Evolutionary conservation across 2,113 vertebrate species (phyloP).

Genomic region (Lepus americanus): DNA sequence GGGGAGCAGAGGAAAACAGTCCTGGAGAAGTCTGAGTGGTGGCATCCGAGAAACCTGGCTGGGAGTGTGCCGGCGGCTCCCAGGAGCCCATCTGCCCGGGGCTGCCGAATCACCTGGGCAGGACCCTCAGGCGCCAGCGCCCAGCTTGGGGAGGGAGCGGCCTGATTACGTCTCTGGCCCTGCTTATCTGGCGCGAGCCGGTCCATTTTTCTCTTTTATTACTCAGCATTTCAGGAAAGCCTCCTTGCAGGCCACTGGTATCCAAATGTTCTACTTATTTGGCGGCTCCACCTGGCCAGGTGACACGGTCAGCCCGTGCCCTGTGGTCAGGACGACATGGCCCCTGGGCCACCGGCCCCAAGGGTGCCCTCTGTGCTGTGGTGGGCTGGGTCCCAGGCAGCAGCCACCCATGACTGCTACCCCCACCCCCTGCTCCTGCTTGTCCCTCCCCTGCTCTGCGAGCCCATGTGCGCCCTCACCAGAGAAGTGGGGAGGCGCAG

Average conservation of each 20-base stretch:
- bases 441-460: neutral
- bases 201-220: slow-evolving; percentile 28
- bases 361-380: too few species aligned
- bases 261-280: neutral
- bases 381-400: neutral
- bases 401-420: fast-evolving
- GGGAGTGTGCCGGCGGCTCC: too few species aligned
- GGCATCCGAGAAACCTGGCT: too few species aligned
- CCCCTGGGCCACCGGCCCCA: too few species aligned
- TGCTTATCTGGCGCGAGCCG: neutral
- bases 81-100: too few species aligned
- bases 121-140: neutral
- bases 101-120: neutral
- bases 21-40: too few species aligned
- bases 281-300: neutral
- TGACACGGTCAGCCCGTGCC: too few species aligned
- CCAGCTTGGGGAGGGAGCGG: neutral
- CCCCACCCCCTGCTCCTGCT: fast-evolving
- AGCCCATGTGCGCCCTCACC: neutral
- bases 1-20: too few species aligned
- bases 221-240: neutral
- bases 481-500: neutral
- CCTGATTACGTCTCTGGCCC: neutral
- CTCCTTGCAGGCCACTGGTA: neutral
- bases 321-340: too few species aligned